phyloP scores from a whole-genome alignment of 2,113 vertebrate genomes.

The Sinocyclocheilus rhinocerous region DNA sequence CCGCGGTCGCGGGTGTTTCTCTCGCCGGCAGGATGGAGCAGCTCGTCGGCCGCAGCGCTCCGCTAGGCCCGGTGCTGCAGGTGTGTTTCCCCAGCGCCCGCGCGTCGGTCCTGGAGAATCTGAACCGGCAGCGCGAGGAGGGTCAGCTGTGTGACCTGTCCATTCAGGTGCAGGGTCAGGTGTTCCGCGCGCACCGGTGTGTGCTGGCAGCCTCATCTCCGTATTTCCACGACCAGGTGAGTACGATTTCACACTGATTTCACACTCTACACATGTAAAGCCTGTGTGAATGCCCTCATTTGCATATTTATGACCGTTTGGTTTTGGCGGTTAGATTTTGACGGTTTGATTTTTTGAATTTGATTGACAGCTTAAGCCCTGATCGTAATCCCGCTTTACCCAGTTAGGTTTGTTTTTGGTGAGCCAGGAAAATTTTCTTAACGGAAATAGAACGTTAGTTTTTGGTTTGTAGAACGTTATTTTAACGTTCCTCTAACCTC shows the following conservation, averaged over 20 bases:
- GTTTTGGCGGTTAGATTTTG: not conserved
- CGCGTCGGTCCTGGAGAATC: constrained; percentile 82
- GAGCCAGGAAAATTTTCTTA: too few relatives aligned
- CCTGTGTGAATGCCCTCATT: not conserved
- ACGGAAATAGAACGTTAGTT: too few relatives aligned
- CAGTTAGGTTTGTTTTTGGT: too few relatives aligned
- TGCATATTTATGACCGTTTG: not conserved
- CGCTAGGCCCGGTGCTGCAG: constrained; percentile 72
- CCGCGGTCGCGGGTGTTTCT: not conserved
- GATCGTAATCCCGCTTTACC: too few relatives aligned
- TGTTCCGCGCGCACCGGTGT: constrained; percentile 81
- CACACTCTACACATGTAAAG: not conserved
- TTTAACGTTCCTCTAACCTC: too few relatives aligned
- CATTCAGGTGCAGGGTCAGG: constrained; percentile 81
- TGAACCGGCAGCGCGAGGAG: constrained; percentile 87
- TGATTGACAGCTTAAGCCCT: too few relatives aligned
- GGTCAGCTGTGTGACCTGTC: constrained; percentile 83
- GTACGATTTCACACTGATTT: not conserved
- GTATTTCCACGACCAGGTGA: constrained; percentile 85
- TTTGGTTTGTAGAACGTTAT: too few relatives aligned
- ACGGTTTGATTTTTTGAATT: too few relatives aligned
- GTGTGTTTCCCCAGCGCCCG: constrained; percentile 86
- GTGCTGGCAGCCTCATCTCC: constrained; percentile 83
- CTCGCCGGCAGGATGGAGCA: constrained; percentile 31
- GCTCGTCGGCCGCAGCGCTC: constrained; percentile 17